These are phyloP conservation scores for Drosophila prolongata DNA, from an alignment of 2,888 invertebrate species.

Conservation along the genomic window DNA sequence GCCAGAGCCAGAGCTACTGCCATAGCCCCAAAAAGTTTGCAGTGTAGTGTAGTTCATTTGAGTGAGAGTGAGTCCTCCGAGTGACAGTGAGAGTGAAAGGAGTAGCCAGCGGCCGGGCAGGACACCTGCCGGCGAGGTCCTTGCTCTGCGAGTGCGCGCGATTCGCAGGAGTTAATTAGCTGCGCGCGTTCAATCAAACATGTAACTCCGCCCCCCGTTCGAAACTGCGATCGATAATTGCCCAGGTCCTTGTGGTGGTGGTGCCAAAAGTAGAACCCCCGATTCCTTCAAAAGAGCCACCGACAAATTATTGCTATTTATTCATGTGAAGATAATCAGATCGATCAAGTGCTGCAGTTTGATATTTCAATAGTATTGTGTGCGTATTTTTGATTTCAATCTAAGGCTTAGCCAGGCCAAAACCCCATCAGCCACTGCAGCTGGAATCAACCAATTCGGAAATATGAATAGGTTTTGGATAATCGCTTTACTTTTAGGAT, in stretches of 20 bases:
- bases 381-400: constrained; percentile 29
- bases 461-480: constrained; percentile 84
- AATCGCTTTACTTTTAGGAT: constrained; percentile 83
- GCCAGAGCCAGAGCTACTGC: constrained; percentile 13
- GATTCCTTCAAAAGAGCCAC: constrained; percentile 55
- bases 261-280: constrained; percentile 52
- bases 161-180: constrained; percentile 29
- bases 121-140: constrained; percentile 29
- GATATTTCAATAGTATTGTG: constrained; percentile 15
- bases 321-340: constrained; percentile 71
- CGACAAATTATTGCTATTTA: constrained; percentile 48
- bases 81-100: constrained; percentile 13
- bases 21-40: constrained; percentile 41
- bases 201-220: constrained; percentile 56
- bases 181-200: constrained; percentile 56
- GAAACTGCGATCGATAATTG: constrained; percentile 35
- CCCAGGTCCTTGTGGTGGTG: constrained; percentile 58
- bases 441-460: constrained; percentile 36
- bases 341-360: constrained; percentile 9
- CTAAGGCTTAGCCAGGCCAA: constrained; percentile 22
- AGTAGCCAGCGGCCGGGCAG: constrained; percentile 25
- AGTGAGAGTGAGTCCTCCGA: constrained; percentile 34
- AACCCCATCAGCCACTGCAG: constrained; percentile 9
- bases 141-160: constrained; percentile 44
- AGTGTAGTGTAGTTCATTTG: constrained; percentile 43